A percentile compares a stretch with the other conserved stretches of the same genome.
phyloP scores from a whole-genome alignment of 2,113 vertebrate genomes.

The Urocitellus parryii region DNA sequence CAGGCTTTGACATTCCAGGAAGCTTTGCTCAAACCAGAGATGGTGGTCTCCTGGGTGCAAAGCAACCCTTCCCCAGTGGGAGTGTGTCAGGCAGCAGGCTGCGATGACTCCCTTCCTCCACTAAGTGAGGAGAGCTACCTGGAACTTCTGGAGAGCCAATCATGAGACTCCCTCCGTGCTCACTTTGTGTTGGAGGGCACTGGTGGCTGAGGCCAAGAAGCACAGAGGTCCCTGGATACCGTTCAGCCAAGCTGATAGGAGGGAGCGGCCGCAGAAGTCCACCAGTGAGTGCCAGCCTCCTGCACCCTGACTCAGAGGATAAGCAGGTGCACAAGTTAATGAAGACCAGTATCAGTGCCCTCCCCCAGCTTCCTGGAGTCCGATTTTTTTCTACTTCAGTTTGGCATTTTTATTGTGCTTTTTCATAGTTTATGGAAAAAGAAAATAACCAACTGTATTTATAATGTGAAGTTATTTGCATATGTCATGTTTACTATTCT shows the following conservation, averaged over 20 bases:
- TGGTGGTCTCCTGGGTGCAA: neutral
- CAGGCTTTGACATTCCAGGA: too few relatives aligned
- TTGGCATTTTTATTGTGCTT: constrained; percentile 50
- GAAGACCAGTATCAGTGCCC: neutral
- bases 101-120: rapidly evolving
- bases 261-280: neutral
- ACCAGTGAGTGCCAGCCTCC: neutral
- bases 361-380: neutral
- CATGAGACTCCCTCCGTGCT: rapidly evolving
- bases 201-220: neutral
- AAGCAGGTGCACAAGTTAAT: neutral
- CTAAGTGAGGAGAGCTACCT: rapidly evolving
- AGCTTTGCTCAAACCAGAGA: neutral
- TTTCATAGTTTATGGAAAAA: constrained; percentile 45
- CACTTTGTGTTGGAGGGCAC: rapidly evolving
- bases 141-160: too few relatives aligned
- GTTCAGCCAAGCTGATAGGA: neutral
- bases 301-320: neutral
- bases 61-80: rapidly evolving
- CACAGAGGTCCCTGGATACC: rapidly evolving
- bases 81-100: rapidly evolving
- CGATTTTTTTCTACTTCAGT: neutral
- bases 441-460: neutral
- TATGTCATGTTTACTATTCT: neutral
- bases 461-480: constrained; percentile 7